Conservation (phyloP, 2,113 vertebrate genomes). For the Pygoscelis adeliae region DNA sequence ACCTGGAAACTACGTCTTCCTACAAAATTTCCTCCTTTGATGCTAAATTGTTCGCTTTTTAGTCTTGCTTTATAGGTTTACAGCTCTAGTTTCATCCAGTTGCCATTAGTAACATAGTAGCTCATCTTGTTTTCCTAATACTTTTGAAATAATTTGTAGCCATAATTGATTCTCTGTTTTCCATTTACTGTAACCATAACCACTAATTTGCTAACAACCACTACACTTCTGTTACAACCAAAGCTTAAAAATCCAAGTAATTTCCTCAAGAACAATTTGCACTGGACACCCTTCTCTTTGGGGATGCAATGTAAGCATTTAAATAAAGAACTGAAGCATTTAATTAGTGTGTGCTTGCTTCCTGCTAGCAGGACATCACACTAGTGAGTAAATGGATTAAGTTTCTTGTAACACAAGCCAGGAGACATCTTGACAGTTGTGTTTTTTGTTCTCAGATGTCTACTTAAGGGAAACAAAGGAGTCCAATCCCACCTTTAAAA, state of each 20-base stretch:
- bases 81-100: neutral
- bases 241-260: conserved; percentile 5
- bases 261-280: conserved; percentile 37
- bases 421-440: conserved; percentile 54
- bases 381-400: conserved; percentile 67
- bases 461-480: conserved; percentile 59
- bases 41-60: neutral
- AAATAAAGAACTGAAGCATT: conserved; percentile 59
- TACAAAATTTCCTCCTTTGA: neutral
- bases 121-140: neutral
- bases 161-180: conserved; percentile 26
- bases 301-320: conserved; percentile 17
- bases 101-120: neutral
- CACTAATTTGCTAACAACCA: conserved; percentile 16
- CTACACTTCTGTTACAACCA: neutral
- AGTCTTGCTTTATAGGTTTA: neutral
- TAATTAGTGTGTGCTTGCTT: conserved; percentile 66
- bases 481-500: conserved; percentile 63
- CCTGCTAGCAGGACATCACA: conserved; percentile 47
- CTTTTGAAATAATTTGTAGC: conserved; percentile 31
- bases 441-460: conserved; percentile 64
- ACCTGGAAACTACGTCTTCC: neutral
- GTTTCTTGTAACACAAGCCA: conserved; percentile 12
- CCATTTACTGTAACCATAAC: conserved; percentile 1
- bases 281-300: neutral